Conservation (phyloP, 1,140 invertebrate species). For the Lordiphosa clarofinis region DNA sequence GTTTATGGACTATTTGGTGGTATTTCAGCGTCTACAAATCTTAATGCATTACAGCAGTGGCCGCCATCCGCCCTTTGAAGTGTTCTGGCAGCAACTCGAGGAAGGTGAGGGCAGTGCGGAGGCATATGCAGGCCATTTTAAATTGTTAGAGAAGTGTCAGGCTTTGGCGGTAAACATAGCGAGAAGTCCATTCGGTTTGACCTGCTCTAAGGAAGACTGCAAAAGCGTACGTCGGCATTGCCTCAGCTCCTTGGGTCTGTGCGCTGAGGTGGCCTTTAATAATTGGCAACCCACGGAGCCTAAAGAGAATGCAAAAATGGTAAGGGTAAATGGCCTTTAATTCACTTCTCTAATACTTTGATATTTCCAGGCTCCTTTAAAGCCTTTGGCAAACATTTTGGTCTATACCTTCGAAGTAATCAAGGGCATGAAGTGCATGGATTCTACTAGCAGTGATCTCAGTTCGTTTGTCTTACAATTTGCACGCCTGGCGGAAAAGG, state of each 20-base stretch:
- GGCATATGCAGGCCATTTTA: slow-evolving; percentile 38
- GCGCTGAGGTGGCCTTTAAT: slow-evolving; percentile 39
- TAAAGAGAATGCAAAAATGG: slow-evolving; percentile 17
- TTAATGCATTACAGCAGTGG: slow-evolving; percentile 35
- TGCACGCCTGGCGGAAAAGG: slow-evolving; percentile 20
- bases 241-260: slow-evolving; percentile 22
- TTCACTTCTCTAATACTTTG: too few relatives aligned
- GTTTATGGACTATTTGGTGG: slow-evolving; percentile 38
- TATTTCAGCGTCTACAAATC: slow-evolving; percentile 32
- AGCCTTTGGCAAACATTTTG: slow-evolving; percentile 15
- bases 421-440: slow-evolving; percentile 38
- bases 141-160: slow-evolving; percentile 31
- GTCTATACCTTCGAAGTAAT: slow-evolving; percentile 26
- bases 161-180: slow-evolving; percentile 12
- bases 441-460: slow-evolving; percentile 26
- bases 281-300: slow-evolving; percentile 24
- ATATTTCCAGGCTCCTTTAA: slow-evolving; percentile 14
- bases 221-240: slow-evolving; percentile 39
- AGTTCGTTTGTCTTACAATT: slow-evolving; percentile 28
- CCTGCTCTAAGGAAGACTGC: slow-evolving; percentile 26
- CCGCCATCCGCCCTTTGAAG: slow-evolving; percentile 18
- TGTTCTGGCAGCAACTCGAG: slow-evolving; percentile 43
- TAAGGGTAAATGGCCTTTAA: slow-evolving; percentile 5
- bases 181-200: slow-evolving; percentile 21
- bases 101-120: slow-evolving; percentile 12